phyloP scores from a whole-genome alignment of 2,113 vertebrate species.

The Sinosuthora webbiana region DNA sequence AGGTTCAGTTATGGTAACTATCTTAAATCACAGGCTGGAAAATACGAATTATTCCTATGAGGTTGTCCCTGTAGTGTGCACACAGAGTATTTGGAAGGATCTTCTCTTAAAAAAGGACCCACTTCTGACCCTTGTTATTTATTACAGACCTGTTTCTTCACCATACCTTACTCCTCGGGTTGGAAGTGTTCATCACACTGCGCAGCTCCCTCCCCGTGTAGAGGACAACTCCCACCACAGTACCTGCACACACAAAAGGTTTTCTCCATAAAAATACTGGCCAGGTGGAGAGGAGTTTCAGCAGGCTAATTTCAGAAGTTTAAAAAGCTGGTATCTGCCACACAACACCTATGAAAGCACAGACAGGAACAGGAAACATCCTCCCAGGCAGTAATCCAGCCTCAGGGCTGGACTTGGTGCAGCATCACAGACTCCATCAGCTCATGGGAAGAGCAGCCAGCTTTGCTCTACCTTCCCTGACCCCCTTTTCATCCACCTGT shows the following conservation, averaged over 20 bases:
- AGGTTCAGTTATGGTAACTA: neutral
- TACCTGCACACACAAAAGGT: conserved; percentile 74
- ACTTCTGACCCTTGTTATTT: neutral
- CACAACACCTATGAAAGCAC: neutral
- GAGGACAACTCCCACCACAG: conserved; percentile 94
- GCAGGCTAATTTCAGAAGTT: neutral
- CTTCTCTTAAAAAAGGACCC: neutral
- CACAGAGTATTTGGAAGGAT: neutral
- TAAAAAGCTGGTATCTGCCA: neutral
- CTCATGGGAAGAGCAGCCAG: neutral
- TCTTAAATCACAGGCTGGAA: neutral
- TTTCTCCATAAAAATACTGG: neutral
- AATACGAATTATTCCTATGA: neutral
- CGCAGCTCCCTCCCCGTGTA: conserved; percentile 94
- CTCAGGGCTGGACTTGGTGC: neutral
- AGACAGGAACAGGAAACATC: neutral
- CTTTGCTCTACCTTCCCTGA: neutral
- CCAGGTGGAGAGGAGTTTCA: neutral
- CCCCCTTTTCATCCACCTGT: neutral
- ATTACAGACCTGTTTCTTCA: neutral
- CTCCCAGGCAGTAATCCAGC: neutral
- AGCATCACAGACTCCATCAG: neutral
- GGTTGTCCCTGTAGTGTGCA: neutral
- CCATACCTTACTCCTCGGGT: conserved; percentile 92
- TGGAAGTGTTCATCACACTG: conserved; percentile 97